These are phyloP conservation scores for Anguilla marmorata DNA, from an alignment of 2,797 vertebrate genomes.

Conservation along the genomic window DNA sequence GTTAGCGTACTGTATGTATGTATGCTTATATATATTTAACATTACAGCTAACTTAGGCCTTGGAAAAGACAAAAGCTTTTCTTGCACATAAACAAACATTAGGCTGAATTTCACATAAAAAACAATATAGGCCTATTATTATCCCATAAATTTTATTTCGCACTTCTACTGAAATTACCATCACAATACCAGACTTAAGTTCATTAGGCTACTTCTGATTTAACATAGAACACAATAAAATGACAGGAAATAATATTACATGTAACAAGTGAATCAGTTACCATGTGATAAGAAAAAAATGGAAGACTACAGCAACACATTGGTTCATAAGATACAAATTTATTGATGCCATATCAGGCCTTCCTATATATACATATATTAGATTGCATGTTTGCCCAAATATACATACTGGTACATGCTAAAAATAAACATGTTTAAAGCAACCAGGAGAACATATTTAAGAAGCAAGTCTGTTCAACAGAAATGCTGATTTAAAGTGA, in stretches of 20 bases:
- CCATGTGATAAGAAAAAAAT: not conserved
- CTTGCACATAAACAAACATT: too few relatives aligned
- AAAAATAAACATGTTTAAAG: constrained; percentile 15
- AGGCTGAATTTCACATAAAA: too few relatives aligned
- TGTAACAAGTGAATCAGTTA: not conserved
- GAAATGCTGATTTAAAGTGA: constrained; percentile 31
- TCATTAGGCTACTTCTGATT: too few relatives aligned
- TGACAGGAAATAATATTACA: not conserved
- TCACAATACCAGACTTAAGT: too few relatives aligned
- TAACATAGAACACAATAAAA: not conserved
- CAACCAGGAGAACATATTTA: not conserved
- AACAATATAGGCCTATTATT: too few relatives aligned
- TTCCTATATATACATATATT: constrained; percentile 29
- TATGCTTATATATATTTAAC: too few relatives aligned
- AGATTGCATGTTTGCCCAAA: constrained; percentile 20
- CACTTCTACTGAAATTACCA: too few relatives aligned
- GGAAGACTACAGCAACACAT: not conserved
- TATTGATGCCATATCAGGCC: constrained; percentile 24
- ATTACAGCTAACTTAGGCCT: too few relatives aligned
- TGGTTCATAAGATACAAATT: constrained; percentile 32
- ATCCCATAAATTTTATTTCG: too few relatives aligned
- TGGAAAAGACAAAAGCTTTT: too few relatives aligned
- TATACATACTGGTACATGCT: constrained; percentile 34
- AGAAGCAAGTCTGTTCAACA: constrained; percentile 33
- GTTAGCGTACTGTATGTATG: too few relatives aligned